These are phyloP conservation scores for Heteropelma amictum DNA, from an alignment of 2,888 invertebrate species.

Conservation along the genomic window DNA sequence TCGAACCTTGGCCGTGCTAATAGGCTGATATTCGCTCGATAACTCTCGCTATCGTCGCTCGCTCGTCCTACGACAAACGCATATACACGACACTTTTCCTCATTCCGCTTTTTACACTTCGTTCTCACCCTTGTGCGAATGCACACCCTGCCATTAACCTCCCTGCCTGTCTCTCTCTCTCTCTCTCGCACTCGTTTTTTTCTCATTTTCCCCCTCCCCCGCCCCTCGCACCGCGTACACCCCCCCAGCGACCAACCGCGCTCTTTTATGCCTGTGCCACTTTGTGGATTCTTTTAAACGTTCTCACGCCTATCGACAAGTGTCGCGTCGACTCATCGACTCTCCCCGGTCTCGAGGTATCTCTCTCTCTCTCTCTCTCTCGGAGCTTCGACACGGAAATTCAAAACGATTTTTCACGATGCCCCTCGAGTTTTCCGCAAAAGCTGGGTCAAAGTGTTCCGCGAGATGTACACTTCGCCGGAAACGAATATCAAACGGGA, in stretches of 20 bases:
- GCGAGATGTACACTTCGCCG: too few species aligned
- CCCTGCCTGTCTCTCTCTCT: background rate
- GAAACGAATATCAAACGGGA: too few species aligned
- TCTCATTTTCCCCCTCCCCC: background rate
- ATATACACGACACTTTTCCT: slow-evolving; percentile 18
- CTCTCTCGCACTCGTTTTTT: background rate
- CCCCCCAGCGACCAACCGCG: slow-evolving; percentile 1
- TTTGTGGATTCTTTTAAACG: slow-evolving; percentile 37
- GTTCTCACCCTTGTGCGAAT: slow-evolving; percentile 29
- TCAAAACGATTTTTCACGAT: too few species aligned
- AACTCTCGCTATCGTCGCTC: slow-evolving; percentile 55
- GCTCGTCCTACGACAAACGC: slow-evolving; percentile 15
- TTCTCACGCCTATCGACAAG: slow-evolving; percentile 21
- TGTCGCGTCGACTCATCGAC: slow-evolving; percentile 1
- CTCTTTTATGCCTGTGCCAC: slow-evolving; percentile 31
- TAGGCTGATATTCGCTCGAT: slow-evolving; percentile 72
- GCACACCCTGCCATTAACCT: slow-evolving; percentile 15
- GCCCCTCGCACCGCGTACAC: too few species aligned
- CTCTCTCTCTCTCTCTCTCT: too few species aligned
- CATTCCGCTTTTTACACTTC: slow-evolving; percentile 23
- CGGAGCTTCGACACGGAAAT: too few species aligned
- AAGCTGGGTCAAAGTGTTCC: too few species aligned
- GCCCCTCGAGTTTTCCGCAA: too few species aligned
- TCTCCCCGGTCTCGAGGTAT: slow-evolving; percentile 5
- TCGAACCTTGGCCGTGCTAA: slow-evolving; percentile 75